These are phyloP conservation scores for Sebastes schlegelii DNA, from an alignment of 2,113 vertebrate species.

Conservation along the genomic window DNA sequence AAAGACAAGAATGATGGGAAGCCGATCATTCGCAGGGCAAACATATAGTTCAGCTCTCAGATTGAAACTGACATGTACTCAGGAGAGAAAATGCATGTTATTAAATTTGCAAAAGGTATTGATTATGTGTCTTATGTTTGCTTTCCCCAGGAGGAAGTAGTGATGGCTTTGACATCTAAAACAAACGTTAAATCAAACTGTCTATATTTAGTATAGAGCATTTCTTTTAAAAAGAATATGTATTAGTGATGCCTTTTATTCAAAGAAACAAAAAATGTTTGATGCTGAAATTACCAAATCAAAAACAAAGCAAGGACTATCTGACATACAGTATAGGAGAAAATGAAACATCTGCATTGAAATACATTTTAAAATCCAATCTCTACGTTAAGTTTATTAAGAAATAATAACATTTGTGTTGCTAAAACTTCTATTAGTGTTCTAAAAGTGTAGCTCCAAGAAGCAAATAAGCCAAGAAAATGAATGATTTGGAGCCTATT, in stretches of 20 bases:
- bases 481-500: conserved; percentile 52
- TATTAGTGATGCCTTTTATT: neutral
- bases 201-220: neutral
- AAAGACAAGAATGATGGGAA: conserved; percentile 51
- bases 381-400: conserved; percentile 25
- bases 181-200: conserved; percentile 52
- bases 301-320: neutral
- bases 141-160: conserved; percentile 50
- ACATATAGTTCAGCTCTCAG: conserved; percentile 49
- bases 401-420: conserved; percentile 38
- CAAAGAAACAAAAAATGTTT: neutral
- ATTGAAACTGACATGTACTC: conserved; percentile 52
- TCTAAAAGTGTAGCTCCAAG: conserved; percentile 36
- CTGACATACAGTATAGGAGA: neutral
- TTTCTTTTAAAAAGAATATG: neutral
- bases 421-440: conserved; percentile 28
- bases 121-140: conserved; percentile 75
- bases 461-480: conserved; percentile 56
- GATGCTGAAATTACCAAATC: neutral
- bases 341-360: neutral
- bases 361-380: neutral
- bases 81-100: conserved; percentile 60
- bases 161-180: conserved; percentile 67
- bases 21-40: conserved; percentile 41
- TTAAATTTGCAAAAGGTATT: conserved; percentile 77